A percentile compares a stretch with the other conserved stretches of the same genome.
These are phyloP conservation scores for Boleophthalmus pectinirostris DNA, from an alignment of 2,113 vertebrate species.

Conservation along the genomic window DNA sequence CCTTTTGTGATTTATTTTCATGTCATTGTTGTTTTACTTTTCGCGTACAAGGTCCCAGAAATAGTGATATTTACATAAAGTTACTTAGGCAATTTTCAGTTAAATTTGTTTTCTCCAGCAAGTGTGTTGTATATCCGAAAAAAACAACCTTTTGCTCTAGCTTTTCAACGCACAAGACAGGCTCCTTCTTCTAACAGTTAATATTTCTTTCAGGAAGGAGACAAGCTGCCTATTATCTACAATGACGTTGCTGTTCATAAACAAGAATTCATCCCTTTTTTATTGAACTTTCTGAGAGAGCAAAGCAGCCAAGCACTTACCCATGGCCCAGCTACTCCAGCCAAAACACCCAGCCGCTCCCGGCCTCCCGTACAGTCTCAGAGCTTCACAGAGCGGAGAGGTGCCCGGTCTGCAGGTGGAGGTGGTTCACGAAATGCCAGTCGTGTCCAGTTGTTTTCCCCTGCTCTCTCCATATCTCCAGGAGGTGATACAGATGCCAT, in stretches of 20 bases:
- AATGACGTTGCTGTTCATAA: constrained; percentile 74
- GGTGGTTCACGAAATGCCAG: constrained; percentile 67
- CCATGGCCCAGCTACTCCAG: constrained; percentile 91
- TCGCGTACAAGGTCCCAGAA: background rate
- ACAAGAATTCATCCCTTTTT: constrained; percentile 92
- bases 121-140: too few species aligned
- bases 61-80: too few species aligned
- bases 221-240: constrained; percentile 55
- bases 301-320: constrained; percentile 90
- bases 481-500: constrained; percentile 47
- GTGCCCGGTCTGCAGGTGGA: constrained; percentile 50
- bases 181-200: background rate
- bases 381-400: constrained; percentile 63
- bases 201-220: constrained; percentile 64
- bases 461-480: constrained; percentile 60
- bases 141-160: too few species aligned
- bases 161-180: too few species aligned
- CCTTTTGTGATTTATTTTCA: background rate
- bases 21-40: background rate
- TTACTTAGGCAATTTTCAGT: too few species aligned
- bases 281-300: constrained; percentile 93
- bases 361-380: constrained; percentile 66
- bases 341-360: constrained; percentile 83
- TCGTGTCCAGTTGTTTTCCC: constrained; percentile 87
- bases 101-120: too few species aligned